A percentile compares a stretch with the other conserved stretches of the same genome.
These are phyloP conservation scores for Troilus luridus DNA, from an alignment of 2,888 invertebrate species.

Conservation along the genomic window DNA sequence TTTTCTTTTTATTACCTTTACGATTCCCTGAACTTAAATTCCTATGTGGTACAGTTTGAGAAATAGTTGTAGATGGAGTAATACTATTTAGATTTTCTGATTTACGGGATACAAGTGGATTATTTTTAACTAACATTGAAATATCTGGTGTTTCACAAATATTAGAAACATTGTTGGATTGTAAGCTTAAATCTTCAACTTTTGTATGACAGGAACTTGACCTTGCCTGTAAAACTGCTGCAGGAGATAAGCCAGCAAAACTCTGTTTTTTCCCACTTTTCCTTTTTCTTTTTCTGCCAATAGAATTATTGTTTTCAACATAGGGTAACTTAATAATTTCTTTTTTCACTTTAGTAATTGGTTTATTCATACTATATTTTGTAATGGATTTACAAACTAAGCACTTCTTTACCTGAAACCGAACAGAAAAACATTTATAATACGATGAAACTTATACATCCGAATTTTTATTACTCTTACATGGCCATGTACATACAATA, in stretches of 20 bases:
- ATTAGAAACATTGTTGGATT: background rate
- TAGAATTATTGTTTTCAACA: background rate
- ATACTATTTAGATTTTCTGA: background rate
- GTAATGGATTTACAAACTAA: background rate
- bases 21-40: background rate
- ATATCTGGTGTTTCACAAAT: background rate
- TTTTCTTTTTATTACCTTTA: background rate
- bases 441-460: background rate
- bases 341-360: background rate
- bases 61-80: background rate
- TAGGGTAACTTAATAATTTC: background rate
- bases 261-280: constrained; percentile 12
- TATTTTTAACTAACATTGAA: background rate
- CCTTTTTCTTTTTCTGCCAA: background rate
- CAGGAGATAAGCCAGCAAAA: constrained; percentile 34
- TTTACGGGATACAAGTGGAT: background rate
- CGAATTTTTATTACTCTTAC: too few species aligned
- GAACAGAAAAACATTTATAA: background rate
- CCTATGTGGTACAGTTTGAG: background rate
- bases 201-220: background rate
- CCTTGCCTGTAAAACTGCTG: background rate
- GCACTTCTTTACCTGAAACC: background rate
- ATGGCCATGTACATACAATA: too few species aligned
- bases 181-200: background rate
- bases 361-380: constrained; percentile 15